These are phyloP conservation scores for Geodia barretti DNA, from an alignment of 37 sponge, comb jelly and placozoan genomes.

Conservation along the genomic window DNA sequence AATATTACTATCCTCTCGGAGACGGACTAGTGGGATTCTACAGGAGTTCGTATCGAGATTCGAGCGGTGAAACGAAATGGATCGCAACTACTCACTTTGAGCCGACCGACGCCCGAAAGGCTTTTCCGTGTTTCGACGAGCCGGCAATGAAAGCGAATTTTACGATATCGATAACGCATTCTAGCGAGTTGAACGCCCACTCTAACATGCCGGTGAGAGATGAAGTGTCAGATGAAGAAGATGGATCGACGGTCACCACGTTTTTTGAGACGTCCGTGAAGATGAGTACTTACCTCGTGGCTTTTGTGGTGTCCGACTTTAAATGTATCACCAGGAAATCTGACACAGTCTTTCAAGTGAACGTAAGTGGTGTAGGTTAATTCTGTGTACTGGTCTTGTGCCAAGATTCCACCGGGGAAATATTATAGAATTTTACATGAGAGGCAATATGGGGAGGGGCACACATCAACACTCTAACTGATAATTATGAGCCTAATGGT, in stretches of 20 bases:
- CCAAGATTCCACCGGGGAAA: too few species aligned
- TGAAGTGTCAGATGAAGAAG: not conserved
- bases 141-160: constrained; percentile 93
- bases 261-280: constrained; percentile 70
- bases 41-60: constrained; percentile 64
- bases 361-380: not conserved
- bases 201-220: constrained; percentile 83
- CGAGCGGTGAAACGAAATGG: constrained; percentile 27
- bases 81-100: constrained; percentile 97
- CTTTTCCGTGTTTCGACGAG: constrained; percentile 99
- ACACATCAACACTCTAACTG: too few species aligned
- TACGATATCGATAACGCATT: constrained; percentile 72
- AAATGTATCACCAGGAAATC: constrained; percentile 6
- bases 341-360: not conserved
- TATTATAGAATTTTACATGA: too few species aligned
- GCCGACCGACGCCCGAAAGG: constrained; percentile 90
- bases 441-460: too few species aligned
- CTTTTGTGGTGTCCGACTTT: constrained; percentile 94
- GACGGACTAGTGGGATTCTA: constrained; percentile 81
- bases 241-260: constrained; percentile 32
- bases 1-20: constrained; percentile 65
- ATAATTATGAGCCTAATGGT: too few species aligned
- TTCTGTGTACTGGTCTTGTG: not conserved
- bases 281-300: constrained; percentile 98
- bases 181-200: constrained; percentile 34